Conservation (phyloP, 2,888 invertebrate genomes). For the Melinaea marsaeus region DNA sequence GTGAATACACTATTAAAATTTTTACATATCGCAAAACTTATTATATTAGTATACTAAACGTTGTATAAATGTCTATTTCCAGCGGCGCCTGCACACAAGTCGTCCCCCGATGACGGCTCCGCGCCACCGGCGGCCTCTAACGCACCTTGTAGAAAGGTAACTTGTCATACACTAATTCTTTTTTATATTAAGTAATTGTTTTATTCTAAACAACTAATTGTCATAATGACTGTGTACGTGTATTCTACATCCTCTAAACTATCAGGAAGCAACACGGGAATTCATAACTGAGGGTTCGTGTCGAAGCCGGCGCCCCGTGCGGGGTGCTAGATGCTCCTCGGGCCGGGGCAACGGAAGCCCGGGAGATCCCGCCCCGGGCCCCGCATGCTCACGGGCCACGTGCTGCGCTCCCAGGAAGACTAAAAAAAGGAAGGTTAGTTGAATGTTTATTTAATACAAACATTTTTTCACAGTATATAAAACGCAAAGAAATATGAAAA, state of each 20-base stretch:
- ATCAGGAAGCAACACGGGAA: slow-evolving; percentile 90
- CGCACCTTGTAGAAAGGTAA: slow-evolving; percentile 35
- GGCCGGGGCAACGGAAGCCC: slow-evolving; percentile 83
- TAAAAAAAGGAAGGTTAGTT: slow-evolving; percentile 90
- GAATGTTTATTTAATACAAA: too few relatives aligned
- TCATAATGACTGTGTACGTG: too few relatives aligned
- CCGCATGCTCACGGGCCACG: slow-evolving; percentile 86
- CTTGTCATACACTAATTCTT: too few relatives aligned
- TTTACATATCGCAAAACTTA: neutral
- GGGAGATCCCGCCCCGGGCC: slow-evolving; percentile 81
- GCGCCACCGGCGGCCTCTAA: slow-evolving; percentile 39
- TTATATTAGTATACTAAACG: neutral
- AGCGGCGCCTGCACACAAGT: slow-evolving; percentile 63
- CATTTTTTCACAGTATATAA: too few relatives aligned
- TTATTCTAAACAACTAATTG: too few relatives aligned
- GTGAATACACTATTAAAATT: slow-evolving; percentile 35
- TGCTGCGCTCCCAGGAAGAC: slow-evolving; percentile 96
- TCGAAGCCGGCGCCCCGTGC: slow-evolving; percentile 92
- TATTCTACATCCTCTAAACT: neutral
- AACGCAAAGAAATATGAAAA: too few relatives aligned
- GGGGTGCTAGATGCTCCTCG: slow-evolving; percentile 84
- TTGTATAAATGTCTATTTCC: slow-evolving; percentile 23
- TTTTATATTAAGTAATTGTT: too few relatives aligned
- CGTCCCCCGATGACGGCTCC: slow-evolving; percentile 44
- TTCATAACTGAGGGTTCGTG: slow-evolving; percentile 95